Base-by-base conservation (phyloP, 2,113 vertebrate genomes). In the Gymnorhina tibicen region DNA sequence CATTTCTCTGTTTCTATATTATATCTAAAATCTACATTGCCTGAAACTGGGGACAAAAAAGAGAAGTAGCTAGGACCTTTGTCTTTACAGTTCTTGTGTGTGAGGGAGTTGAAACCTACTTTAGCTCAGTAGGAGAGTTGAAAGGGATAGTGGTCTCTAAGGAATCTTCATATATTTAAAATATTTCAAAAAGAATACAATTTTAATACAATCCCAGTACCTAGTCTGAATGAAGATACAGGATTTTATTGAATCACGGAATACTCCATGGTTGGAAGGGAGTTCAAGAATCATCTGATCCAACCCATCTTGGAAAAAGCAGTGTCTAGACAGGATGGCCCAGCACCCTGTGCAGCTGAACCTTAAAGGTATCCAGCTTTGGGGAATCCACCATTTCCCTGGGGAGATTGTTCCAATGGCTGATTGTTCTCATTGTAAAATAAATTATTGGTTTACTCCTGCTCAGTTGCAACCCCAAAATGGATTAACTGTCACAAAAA, bases 261-360 rank as follows among this genome's bases (percentile, higher is more conserved):
- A 58, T 21, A 59, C 44, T 46, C 2, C 3, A 7, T 33, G 10
- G 3, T 10, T 59, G 7, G 11, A 82, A 70, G 15, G 3, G 6
- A 62, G 3, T 3, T 58, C 42, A 46, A 47, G 8, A 7, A 46
- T 46, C 24, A 66, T 26, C 23, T 80, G 17, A 16, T 26, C 23
- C 32, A 77, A 28, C 0, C 2, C 33, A 32, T 42, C 20, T 27
- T 37, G 6, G 6, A 24, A 52, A 84, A 79, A 68, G 2, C 3
- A 42, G 0, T 0, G 9, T n/a, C 6, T 35, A 78, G n/a, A 35
- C 4, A 70, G 53, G 23, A 49, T 13, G 6, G 11, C 0, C 5
- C 24, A 49, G 4, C 11, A 83, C 1, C 8, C 4, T 41, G 9
- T 13, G 3, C 15, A 64, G 6, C 1, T 1, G 0, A 59, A 59